A percentile compares a stretch with the other conserved stretches of the same genome.
Evolutionary conservation across 2,113 vertebrate species (phyloP).

Genomic region (Spermophilus dauricus): DNA sequence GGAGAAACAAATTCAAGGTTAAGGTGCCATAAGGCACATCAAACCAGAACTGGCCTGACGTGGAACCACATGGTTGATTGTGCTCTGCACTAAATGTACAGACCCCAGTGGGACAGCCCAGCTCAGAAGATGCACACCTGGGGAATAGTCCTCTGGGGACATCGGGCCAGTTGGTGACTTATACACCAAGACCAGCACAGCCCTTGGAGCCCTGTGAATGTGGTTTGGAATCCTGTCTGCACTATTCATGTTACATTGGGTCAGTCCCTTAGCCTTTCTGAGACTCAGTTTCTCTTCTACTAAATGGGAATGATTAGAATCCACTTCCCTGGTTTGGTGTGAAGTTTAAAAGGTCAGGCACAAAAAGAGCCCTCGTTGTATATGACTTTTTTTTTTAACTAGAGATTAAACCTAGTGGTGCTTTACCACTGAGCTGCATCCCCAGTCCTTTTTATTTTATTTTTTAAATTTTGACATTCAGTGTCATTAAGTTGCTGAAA

Average conservation of each 20-base stretch:
- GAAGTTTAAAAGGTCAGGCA: background rate
- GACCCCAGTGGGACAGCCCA: accelerated
- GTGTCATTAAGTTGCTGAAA: no score
- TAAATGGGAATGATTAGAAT: background rate
- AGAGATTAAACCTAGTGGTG: no score
- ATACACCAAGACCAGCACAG: background rate
- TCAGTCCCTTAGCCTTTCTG: background rate
- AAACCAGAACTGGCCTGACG: background rate
- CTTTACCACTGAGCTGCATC: no score
- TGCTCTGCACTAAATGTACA: accelerated
- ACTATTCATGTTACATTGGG: background rate
- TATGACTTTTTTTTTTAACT: background rate
- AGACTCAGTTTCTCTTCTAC: background rate
- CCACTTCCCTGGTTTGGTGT: background rate
- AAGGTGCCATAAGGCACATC: background rate
- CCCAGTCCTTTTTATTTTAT: no score
- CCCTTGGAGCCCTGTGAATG: background rate
- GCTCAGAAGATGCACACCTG: background rate
- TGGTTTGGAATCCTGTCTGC: background rate
- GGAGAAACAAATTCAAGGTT: background rate
- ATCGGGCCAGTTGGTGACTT: background rate
- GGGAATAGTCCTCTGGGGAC: background rate
- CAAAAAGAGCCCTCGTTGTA: background rate
- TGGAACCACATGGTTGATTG: background rate
- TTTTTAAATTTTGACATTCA: no score